These are phyloP conservation scores for Acronicta psi DNA, from an alignment of 2,888 invertebrate genomes.

Conservation along the genomic window DNA sequence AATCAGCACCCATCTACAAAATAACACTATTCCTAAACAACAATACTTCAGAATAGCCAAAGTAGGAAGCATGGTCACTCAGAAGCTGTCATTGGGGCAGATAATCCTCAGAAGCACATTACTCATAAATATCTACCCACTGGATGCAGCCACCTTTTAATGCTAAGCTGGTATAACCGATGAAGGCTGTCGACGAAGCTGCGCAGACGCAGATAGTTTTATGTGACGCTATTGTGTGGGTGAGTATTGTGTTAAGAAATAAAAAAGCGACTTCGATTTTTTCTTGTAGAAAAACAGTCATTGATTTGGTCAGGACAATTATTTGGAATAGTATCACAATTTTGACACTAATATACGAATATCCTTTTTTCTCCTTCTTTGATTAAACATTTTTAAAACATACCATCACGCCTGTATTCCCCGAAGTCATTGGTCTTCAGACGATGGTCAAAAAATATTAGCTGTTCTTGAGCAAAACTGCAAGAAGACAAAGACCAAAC, in stretches of 20 bases:
- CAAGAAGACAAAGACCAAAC: too few species aligned
- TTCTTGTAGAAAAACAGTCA: too few species aligned
- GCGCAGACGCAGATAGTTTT: conserved; percentile 12
- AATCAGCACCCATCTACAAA: conserved; percentile 20
- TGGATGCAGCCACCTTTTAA: conserved; percentile 64
- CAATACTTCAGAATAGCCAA: conserved; percentile 16
- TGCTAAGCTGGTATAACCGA: conserved; percentile 79
- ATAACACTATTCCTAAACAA: conserved; percentile 2
- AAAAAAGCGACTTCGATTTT: neutral
- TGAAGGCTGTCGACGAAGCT: conserved; percentile 70
- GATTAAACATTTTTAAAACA: too few species aligned
- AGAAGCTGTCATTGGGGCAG: conserved; percentile 49
- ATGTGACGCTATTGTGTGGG: conserved; percentile 14
- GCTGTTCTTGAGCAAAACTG: too few species aligned
- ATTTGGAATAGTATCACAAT: too few species aligned
- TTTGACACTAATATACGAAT: too few species aligned
- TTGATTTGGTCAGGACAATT: too few species aligned
- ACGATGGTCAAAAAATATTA: too few species aligned
- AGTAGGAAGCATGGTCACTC: conserved; percentile 47
- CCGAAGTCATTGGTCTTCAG: too few species aligned
- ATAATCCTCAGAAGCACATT: conserved; percentile 56
- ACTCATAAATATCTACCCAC: conserved; percentile 58
- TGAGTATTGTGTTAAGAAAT: conserved; percentile 9
- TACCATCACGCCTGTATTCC: too few species aligned
- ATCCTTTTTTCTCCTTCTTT: too few species aligned